Evolutionary conservation across 2,888 invertebrate genomes (phyloP).

Genomic region (Brenthis hecate): DNA sequence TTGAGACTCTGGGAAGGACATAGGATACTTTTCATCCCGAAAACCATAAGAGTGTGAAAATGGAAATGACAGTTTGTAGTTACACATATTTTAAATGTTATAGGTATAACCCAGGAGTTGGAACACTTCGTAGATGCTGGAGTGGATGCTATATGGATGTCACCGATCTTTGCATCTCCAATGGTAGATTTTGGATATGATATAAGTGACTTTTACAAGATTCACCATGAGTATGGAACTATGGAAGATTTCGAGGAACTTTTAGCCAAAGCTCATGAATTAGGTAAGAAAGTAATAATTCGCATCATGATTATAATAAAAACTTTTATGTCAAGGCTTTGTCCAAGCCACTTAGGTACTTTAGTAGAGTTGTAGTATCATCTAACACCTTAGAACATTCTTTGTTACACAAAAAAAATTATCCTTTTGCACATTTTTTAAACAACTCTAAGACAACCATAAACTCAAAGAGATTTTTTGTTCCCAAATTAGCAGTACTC

Average conservation of each 20-base stretch:
- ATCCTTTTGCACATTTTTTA: too few relatives aligned
- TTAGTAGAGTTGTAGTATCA: too few relatives aligned
- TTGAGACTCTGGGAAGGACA: too few relatives aligned
- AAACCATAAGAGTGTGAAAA: too few relatives aligned
- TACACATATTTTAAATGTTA: conserved; percentile 15
- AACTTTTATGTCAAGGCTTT: neutral
- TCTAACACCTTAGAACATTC: too few relatives aligned
- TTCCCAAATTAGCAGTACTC: too few relatives aligned
- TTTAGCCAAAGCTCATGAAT: conserved; percentile 76
- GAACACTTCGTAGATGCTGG: conserved; percentile 86
- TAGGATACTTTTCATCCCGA: too few relatives aligned
- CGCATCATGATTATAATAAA: neutral
- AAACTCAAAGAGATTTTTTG: too few relatives aligned
- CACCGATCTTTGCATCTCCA: conserved; percentile 92
- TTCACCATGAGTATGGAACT: conserved; percentile 89
- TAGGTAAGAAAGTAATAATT: conserved; percentile 59
- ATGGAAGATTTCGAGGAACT: conserved; percentile 86
- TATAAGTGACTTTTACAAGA: conserved; percentile 88
- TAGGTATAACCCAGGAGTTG: conserved; percentile 81
- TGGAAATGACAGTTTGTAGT: too few relatives aligned
- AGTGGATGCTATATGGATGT: conserved; percentile 90
- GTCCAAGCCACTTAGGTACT: too few relatives aligned
- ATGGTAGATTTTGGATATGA: conserved; percentile 95
- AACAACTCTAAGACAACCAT: too few relatives aligned
- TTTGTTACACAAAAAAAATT: too few relatives aligned